Evolutionary conservation across 1,140 invertebrate species (phyloP).

Genomic region (Hycleus phaleratus): DNA sequence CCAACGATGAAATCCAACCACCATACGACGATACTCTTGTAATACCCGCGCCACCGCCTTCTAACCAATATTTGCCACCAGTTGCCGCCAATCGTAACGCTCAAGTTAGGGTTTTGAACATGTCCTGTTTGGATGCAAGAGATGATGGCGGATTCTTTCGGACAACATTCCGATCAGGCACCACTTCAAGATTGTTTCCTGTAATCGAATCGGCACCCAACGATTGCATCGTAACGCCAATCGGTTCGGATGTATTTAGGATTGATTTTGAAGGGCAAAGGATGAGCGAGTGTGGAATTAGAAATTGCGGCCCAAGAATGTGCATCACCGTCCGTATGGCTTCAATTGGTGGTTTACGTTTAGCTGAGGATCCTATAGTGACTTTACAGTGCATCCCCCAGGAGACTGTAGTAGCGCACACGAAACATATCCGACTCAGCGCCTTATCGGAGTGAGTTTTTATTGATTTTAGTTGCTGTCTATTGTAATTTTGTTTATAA

Average conservation of each 20-base stretch:
- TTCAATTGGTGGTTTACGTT: slow-evolving; percentile 48
- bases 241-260: slow-evolving; percentile 8
- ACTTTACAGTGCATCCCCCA: slow-evolving; percentile 56
- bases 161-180: slow-evolving; percentile 4
- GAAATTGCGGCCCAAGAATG: slow-evolving; percentile 38
- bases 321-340: slow-evolving; percentile 57
- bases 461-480: background rate
- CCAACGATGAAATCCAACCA: background rate
- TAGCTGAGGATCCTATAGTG: slow-evolving; percentile 53
- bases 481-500: background rate
- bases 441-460: slow-evolving; percentile 7
- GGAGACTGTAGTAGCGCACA: slow-evolving; percentile 50
- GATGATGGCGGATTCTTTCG: slow-evolving; percentile 3
- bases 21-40: slow-evolving; percentile 22
- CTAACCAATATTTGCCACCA: slow-evolving; percentile 22
- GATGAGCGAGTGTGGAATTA: slow-evolving; percentile 39
- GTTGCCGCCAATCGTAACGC: background rate
- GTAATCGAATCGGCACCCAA: slow-evolving; percentile 19
- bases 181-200: slow-evolving; percentile 1
- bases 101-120: slow-evolving; percentile 26
- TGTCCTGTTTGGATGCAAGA: slow-evolving; percentile 30
- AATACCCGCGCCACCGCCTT: slow-evolving; percentile 8
- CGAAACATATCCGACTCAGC: slow-evolving; percentile 40
- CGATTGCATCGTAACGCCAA: slow-evolving; percentile 14
- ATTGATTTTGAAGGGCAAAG: slow-evolving; percentile 25